Evolutionary conservation across 2,888 invertebrate genomes (phyloP), one percentile per base, ranked within the genome.

Genomic region (Stenurella melanura): DNA sequence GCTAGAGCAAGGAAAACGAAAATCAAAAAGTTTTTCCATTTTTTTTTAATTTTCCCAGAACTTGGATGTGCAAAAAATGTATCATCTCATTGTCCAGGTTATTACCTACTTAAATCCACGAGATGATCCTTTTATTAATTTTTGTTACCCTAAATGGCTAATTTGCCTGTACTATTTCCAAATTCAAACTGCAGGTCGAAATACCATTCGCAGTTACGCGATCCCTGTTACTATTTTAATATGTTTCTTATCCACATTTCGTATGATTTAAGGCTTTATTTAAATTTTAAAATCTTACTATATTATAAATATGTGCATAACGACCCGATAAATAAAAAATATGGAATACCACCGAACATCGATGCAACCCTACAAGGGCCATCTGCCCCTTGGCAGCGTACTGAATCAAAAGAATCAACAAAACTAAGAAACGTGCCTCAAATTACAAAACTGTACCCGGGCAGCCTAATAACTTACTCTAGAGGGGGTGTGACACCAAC

Each of bases 401-500:
- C 67, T 15, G 67, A 50, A 50, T 54, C 67, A 18, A 26, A n/a
- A 38, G 54, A 50, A 26, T 54, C 67, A 21, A 67, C 67, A 38
- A 1, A 63, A 19, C 34, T 34, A 15, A 58, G 69, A 70, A 38
- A 38, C 57, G 34, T 38, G 58, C 69, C 38, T 70, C 58, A 58
- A 58, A 70, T 70, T 70, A 58, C 58, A 30, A 19, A 50, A 54
- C 67, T n/a, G 54, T 67, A 12, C 54, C 50, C 54, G 54, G 54
- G 11, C 54, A 6, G 69, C 1, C 58, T 38, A 70, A 58, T 70
- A 57, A 70, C 38, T 70, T 70, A 67, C 69, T 70, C 69, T 17
- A n/a, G 69, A 58, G 69, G 68, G 68, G 69, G 69, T 58, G 69
- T 15, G 69, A 57, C 58, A 38, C 38, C 38, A 17, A 70, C 69